Conservation (phyloP, 2,888 invertebrate genomes). For the Spodoptera exigua region DNA sequence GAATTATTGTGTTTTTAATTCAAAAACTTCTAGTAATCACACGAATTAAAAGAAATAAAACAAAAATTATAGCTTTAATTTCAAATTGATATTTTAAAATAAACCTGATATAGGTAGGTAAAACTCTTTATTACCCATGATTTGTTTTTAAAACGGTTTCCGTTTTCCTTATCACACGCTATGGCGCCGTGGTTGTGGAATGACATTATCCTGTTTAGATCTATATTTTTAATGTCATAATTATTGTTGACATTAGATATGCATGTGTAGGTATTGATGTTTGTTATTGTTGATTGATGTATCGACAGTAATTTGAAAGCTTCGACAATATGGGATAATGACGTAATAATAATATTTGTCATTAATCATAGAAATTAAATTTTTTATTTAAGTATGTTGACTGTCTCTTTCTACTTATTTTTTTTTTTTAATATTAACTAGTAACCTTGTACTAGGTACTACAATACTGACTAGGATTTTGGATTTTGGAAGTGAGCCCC, state of each 20-base stretch:
- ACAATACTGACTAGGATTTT: no score
- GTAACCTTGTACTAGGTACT: no score
- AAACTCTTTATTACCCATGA: constrained; percentile 2
- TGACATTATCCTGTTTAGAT: not conserved
- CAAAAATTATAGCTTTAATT: no score
- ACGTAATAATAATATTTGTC: not conserved
- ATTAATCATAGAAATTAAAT: constrained; percentile 7
- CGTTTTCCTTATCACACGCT: constrained; percentile 10
- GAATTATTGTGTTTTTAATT: no score
- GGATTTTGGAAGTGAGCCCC: no score
- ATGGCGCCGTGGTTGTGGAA: not conserved
- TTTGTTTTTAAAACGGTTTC: constrained; percentile 10
- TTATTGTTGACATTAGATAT: constrained; percentile 11
- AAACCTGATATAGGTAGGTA: no score
- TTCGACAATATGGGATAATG: not conserved
- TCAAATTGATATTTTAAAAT: no score
- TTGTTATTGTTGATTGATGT: no score
- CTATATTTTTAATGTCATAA: constrained; percentile 15
- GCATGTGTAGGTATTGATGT: not conserved
- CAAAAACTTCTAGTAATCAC: no score
- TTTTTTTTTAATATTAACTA: not conserved
- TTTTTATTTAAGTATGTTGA: constrained; percentile 1
- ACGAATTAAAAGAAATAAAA: no score
- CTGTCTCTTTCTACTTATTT: not conserved
- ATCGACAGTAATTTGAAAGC: not conserved